phyloP scores from a whole-genome alignment of 2,797 vertebrate species.

The Intellagama lesueurii region DNA sequence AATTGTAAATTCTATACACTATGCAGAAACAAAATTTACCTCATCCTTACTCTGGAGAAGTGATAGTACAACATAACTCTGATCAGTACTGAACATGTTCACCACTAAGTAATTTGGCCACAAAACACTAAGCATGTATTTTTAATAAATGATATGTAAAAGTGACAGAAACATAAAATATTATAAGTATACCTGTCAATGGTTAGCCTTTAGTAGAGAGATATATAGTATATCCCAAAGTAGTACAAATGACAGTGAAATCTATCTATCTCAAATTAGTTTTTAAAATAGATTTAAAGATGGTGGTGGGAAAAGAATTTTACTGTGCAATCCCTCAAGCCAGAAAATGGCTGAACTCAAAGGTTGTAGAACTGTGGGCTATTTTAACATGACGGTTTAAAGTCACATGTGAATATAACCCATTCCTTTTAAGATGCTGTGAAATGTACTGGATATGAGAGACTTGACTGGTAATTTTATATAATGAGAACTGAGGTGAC shows the following conservation, averaged over 20 bases:
- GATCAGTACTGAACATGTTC: not conserved
- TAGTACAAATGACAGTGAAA: not conserved
- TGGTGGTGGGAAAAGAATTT: not conserved
- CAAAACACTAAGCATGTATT: not conserved
- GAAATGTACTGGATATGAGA: not conserved
- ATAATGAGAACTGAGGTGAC: not conserved
- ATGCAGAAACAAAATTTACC: conserved; percentile 18
- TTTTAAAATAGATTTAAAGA: not conserved
- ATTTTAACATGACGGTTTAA: not conserved
- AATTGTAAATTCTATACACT: conserved; percentile 3
- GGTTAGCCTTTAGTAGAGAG: not conserved
- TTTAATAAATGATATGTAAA: not conserved
- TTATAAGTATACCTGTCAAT: too few species aligned
- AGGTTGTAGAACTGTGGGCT: not conserved
- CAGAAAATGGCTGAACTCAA: not conserved
- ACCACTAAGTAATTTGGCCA: not conserved
- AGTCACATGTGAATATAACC: not conserved
- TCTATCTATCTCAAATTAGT: not conserved
- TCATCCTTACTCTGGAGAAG: conserved; percentile 8
- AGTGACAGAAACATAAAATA: too few species aligned
- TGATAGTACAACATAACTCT: not conserved
- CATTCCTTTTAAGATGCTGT: not conserved
- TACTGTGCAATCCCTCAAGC: not conserved
- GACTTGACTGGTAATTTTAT: not conserved
- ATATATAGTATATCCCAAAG: not conserved